phyloP scores from a whole-genome alignment of 1,140 invertebrate species.

The Cotesia chilonis region DNA sequence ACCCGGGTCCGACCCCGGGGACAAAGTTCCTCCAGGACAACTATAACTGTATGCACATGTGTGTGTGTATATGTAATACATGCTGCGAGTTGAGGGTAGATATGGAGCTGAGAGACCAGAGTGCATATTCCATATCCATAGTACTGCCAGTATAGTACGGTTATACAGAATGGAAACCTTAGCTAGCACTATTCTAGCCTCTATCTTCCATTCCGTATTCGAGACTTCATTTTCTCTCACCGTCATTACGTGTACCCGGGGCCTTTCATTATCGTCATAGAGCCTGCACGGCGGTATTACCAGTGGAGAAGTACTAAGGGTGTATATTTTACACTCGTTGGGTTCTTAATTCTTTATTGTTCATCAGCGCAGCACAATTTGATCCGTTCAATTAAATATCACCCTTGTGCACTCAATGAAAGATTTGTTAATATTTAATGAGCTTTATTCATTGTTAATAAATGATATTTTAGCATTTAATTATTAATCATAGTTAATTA shows the following conservation, averaged over 20 bases:
- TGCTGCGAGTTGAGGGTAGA: not conserved
- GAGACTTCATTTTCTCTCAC: slow-evolving; percentile 24
- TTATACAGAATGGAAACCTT: slow-evolving; percentile 1
- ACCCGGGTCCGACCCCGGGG: slow-evolving; percentile 32
- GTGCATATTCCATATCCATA: slow-evolving; percentile 6
- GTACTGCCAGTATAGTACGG: too few relatives aligned
- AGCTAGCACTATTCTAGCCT: not conserved
- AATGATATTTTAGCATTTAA: too few relatives aligned
- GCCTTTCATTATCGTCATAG: slow-evolving; percentile 13
- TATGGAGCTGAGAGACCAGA: not conserved
- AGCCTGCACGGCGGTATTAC: too few relatives aligned
- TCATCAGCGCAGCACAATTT: not conserved
- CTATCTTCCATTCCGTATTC: not conserved
- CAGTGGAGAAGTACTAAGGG: not conserved
- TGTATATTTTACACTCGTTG: slow-evolving; percentile 25
- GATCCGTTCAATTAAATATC: slow-evolving; percentile 18
- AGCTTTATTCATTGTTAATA: too few relatives aligned
- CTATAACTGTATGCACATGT: slow-evolving; percentile 16
- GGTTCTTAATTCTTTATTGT: slow-evolving; percentile 13
- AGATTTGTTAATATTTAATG: too few relatives aligned
- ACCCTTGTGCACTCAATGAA: not conserved
- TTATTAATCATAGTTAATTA: too few relatives aligned
- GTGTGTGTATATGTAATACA: not conserved
- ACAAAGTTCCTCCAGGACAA: slow-evolving; percentile 40
- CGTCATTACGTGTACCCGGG: slow-evolving; percentile 3